These are phyloP conservation scores for Hirtodrosophila trivittata DNA, from an alignment of 2,888 invertebrate genomes.

Conservation along the genomic window DNA sequence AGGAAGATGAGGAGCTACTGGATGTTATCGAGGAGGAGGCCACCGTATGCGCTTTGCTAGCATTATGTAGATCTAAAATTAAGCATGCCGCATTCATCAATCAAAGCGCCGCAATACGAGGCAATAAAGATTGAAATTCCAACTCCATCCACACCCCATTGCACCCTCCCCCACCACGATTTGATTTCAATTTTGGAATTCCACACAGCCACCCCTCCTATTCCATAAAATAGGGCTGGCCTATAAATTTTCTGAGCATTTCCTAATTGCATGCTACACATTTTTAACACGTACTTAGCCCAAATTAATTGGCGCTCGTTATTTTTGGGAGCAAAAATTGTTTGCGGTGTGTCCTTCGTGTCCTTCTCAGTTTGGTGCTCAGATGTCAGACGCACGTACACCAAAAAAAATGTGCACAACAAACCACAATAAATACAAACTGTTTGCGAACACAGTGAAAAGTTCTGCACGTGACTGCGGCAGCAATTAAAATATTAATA, in stretches of 20 bases:
- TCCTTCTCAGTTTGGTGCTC: slow-evolving; percentile 28
- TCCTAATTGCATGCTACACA: slow-evolving; percentile 71
- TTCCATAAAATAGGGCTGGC: slow-evolving; percentile 20
- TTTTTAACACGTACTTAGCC: slow-evolving; percentile 72
- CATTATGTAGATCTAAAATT: slow-evolving; percentile 68
- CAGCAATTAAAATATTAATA: slow-evolving; percentile 76
- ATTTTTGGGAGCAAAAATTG: slow-evolving; percentile 27
- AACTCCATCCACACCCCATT: background rate
- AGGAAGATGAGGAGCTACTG: slow-evolving; percentile 70
- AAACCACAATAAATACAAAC: slow-evolving; percentile 77
- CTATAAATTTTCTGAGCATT: slow-evolving; percentile 66
- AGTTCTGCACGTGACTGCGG: slow-evolving; percentile 70
- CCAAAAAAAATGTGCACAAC: slow-evolving; percentile 29
- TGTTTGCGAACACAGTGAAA: slow-evolving; percentile 53
- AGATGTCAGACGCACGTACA: slow-evolving; percentile 70
- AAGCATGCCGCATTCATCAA: slow-evolving; percentile 69
- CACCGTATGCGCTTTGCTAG: slow-evolving; percentile 57
- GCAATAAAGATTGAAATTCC: slow-evolving; percentile 63
- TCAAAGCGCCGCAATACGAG: slow-evolving; percentile 54
- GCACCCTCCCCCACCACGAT: slow-evolving; percentile 3
- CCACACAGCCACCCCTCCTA: slow-evolving; percentile 9
- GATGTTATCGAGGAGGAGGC: slow-evolving; percentile 71
- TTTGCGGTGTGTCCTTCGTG: slow-evolving; percentile 18
- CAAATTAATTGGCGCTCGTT: slow-evolving; percentile 74
- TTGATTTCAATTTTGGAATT: slow-evolving; percentile 58